These are phyloP conservation scores for Trichonephila inaurata DNA, from an alignment of 1,140 invertebrate genomes.

Conservation along the genomic window DNA sequence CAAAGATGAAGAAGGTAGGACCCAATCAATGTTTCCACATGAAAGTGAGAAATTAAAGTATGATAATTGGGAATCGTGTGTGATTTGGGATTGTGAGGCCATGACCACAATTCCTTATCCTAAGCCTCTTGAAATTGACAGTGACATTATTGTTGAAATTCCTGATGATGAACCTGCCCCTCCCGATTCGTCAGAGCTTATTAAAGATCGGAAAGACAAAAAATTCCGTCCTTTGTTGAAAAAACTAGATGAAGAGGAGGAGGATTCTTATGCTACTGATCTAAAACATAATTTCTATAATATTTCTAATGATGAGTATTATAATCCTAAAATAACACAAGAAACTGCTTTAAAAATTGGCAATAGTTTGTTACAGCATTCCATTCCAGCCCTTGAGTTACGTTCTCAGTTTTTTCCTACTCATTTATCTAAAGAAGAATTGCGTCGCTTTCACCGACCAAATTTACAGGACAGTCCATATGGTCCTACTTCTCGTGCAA, in stretches of 20 bases:
- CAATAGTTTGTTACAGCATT: slow-evolving; percentile 88
- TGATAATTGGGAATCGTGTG: slow-evolving; percentile 97
- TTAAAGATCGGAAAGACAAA: slow-evolving; percentile 78
- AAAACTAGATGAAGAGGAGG: slow-evolving; percentile 95
- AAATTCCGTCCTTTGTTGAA: slow-evolving; percentile 97
- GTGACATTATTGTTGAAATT: slow-evolving; percentile 97
- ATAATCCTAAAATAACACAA: slow-evolving; percentile 90
- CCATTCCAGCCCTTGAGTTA: slow-evolving; percentile 97
- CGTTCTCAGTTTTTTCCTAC: slow-evolving; percentile 97
- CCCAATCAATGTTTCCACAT: slow-evolving; percentile 98
- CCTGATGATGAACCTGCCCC: slow-evolving; percentile 87
- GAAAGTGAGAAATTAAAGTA: slow-evolving; percentile 98
- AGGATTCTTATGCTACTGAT: slow-evolving; percentile 83
- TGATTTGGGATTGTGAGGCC: slow-evolving; percentile 95
- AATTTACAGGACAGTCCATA: slow-evolving; percentile 92
- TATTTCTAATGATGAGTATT: slow-evolving; percentile 98
- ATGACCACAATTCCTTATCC: slow-evolving; percentile 90
- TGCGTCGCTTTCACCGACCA: slow-evolving; percentile 96
- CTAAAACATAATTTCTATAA: slow-evolving; percentile 95
- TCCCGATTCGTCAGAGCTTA: slow-evolving; percentile 12
- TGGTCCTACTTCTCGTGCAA: slow-evolving; percentile 87
- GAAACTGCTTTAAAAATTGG: slow-evolving; percentile 81
- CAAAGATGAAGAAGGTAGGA: slow-evolving; percentile 83
- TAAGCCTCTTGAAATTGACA: slow-evolving; percentile 98
- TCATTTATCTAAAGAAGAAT: slow-evolving; percentile 89